These are phyloP conservation scores for Tokudaia tokunoshimensis DNA, from an alignment of 2,797 vertebrate species.

Conservation along the genomic window DNA sequence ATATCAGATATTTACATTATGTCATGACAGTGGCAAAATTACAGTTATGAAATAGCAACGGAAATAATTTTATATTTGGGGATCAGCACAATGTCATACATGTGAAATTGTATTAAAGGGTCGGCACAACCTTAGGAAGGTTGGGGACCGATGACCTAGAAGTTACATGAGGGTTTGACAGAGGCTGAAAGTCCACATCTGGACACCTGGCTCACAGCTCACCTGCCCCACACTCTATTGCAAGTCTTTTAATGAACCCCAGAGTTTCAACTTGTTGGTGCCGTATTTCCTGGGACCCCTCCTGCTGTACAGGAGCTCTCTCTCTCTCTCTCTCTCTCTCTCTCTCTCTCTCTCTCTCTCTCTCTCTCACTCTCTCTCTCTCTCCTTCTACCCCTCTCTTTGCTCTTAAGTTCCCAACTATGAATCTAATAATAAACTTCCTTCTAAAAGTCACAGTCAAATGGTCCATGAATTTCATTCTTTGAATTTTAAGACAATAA, in stretches of 20 bases:
- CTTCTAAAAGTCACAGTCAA: neutral
- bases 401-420: neutral
- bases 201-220: neutral
- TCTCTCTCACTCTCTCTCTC: neutral
- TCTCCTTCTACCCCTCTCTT: neutral
- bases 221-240: neutral
- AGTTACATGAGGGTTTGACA: neutral
- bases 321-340: neutral
- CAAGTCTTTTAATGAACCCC: neutral
- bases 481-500: neutral
- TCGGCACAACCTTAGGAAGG: neutral
- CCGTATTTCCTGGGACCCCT: neutral
- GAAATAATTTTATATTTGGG: too few relatives aligned
- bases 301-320: neutral
- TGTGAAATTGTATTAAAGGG: neutral
- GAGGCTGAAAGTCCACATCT: neutral
- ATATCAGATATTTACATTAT: neutral
- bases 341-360: neutral
- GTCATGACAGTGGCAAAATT: neutral
- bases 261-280: neutral
- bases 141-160: neutral
- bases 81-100: neutral
- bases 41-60: neutral
- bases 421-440: neutral
- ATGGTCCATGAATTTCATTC: neutral